Percentiles rank a stretch among this genome's conserved stretches.
These are phyloP conservation scores for Maniola hyperantus DNA, from an alignment of 2,888 invertebrate species.

Conservation along the genomic window DNA sequence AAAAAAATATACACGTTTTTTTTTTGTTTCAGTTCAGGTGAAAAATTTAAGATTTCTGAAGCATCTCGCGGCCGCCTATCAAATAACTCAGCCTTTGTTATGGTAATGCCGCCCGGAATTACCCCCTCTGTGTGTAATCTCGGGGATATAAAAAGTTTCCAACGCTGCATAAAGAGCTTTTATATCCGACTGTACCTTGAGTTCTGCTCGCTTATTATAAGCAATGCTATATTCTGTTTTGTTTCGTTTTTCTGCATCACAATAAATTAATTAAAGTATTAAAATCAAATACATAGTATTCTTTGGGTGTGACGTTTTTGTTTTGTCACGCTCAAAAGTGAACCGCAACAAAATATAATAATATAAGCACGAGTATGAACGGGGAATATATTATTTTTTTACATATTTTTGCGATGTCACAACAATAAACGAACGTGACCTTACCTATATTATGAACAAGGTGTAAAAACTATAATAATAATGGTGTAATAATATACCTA, in stretches of 20 bases:
- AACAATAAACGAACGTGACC: not conserved
- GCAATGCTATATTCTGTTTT: conserved; percentile 8
- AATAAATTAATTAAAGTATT: not conserved
- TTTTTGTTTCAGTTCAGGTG: conserved; percentile 55
- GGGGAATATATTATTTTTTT: too few species aligned
- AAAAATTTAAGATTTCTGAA: conserved; percentile 59
- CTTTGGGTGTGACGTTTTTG: not conserved
- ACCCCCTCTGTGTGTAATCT: conserved; percentile 65
- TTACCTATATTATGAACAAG: too few species aligned
- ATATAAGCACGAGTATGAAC: too few species aligned
- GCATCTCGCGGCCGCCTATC: conserved; percentile 54
- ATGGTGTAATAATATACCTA: too few species aligned
- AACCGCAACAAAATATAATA: not conserved
- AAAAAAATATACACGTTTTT: conserved; percentile 56
- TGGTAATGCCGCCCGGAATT: conserved; percentile 72
- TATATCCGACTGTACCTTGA: conserved; percentile 20
- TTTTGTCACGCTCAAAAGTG: too few species aligned
- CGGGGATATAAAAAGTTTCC: conserved; percentile 53
- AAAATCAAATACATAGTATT: not conserved
- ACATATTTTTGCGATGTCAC: not conserved
- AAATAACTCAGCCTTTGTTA: conserved; percentile 78
- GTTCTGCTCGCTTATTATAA: conserved; percentile 14
- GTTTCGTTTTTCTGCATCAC: conserved; percentile 5
- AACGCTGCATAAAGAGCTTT: conserved; percentile 40
- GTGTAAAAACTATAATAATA: too few species aligned